These are phyloP conservation scores for Oligia latruncula DNA, from an alignment of 2,888 invertebrate species.

Conservation along the genomic window DNA sequence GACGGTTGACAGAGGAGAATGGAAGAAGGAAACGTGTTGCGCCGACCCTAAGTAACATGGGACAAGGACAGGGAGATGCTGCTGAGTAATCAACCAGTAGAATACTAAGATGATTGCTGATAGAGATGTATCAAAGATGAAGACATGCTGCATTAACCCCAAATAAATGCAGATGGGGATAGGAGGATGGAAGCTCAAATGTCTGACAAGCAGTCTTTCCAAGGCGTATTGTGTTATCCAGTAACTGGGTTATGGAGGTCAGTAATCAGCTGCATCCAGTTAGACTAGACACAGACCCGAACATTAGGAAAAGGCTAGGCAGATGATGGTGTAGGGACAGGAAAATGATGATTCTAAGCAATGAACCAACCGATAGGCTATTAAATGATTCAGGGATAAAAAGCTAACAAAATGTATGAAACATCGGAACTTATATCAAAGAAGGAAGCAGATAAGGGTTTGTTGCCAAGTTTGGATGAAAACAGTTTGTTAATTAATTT, in stretches of 20 bases:
- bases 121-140: not conserved
- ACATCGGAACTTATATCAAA: slow-evolving; percentile 20
- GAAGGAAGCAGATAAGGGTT: slow-evolving; percentile 44
- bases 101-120: not conserved
- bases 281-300: not conserved
- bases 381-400: slow-evolving; percentile 3
- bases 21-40: too few relatives aligned
- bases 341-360: not conserved
- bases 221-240: not conserved
- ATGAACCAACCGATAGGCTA: not conserved
- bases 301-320: not conserved
- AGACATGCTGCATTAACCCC: not conserved
- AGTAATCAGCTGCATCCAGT: not conserved
- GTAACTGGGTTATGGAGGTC: not conserved
- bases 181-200: not conserved
- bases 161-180: not conserved
- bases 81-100: not conserved
- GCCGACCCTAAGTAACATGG: too few relatives aligned
- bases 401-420: not conserved
- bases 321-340: not conserved
- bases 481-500: slow-evolving; percentile 38
- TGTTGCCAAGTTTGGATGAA: slow-evolving; percentile 49
- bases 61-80: not conserved
- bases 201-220: not conserved
- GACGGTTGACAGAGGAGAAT: too few relatives aligned